Evolutionary conservation across 2,113 vertebrate species (phyloP), one percentile per base, ranked within the genome.

Genomic region (Mustela nigripes): DNA sequence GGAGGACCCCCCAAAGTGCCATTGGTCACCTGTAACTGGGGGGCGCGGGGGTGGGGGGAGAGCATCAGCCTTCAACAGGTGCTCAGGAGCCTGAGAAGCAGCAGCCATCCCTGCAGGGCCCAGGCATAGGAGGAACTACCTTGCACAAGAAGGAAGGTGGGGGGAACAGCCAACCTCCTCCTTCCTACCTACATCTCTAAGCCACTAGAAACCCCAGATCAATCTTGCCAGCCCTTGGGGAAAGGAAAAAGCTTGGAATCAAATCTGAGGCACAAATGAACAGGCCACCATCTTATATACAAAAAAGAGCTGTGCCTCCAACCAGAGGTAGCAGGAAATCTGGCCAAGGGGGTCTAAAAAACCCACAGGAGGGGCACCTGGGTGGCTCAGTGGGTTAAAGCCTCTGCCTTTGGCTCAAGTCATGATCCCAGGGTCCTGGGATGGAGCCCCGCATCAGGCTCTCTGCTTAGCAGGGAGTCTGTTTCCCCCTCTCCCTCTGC

Each of bases 51-150:
- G 36, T 36, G 36, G 36, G 31, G 15, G 26, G 19, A 2, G 58
- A 3, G 6, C 42, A 60, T 81, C n/a, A 10, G 10, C 42, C 36
- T n/a, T 48, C 60, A 60, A 78, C 7, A 60, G 5, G 26, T 19
- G 7, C 11, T 28, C 11, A 39, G 85, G 0, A 1, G 31, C 42
- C 45, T 10, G 18, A 50, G 73, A 71, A 15, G 33, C 5, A 74
- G 58, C 11, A 58, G 9, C 45, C 63, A 28, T 42, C 53, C 21
- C 48, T 33, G 2, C 2, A 24, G 16, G 69, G 15, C 31, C 33
- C 2, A 5, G 28, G 48, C 19, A 39, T 39, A 24, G 1, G 0
- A 63, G 39, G 21, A 58, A 7, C 18, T 14, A 11, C 36, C 6
- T 2, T 11, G 26, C 50, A 18, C 8, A 45, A 81, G 22, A 73